Evolutionary conservation across 92 coral and sea anemone species (phyloP), one percentile per base, ranked within the genome.

Genomic region (Phenganax stokvisi): DNA sequence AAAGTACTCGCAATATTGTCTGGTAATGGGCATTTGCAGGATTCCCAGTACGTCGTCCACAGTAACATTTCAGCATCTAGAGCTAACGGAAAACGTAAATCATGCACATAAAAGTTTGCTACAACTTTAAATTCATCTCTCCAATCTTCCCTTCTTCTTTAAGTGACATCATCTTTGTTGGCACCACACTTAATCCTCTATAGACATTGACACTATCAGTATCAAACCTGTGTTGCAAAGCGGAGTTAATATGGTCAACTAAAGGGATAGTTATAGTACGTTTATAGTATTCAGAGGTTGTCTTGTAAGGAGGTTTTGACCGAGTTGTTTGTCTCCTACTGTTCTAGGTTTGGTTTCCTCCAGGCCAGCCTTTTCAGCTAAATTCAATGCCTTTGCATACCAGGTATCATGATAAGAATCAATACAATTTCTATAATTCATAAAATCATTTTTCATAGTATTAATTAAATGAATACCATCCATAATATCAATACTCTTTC

Each of bases 11-110:
- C 80, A 47, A 75, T 55, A 27, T 31, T 75, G n/a, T 6, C 51
- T 9, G 80, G 65, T 7, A 20, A 13, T 8, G 31, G 6, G 3
- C 64, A 8, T 57, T 56, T 17, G 53, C 17, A 75, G 8, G 29
- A 7, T 8, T n/a, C 51, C 80, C 80, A 75, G 28, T 75, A 75
- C 12, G 53, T 37, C 13, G 57, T 27, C 80, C 80, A 75, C 80
- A 75, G 56, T 54, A 25, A 57, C 47, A 75, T 12, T 65, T 75
- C 80, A 75, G 64, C 80, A 55, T 75, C 80, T 75, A 75, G 56
- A 30, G 47, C 80, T 51, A 75, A 29, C 0, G 63, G 65, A 17
- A 54, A 52, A 8, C 53, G 80, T 15, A 75, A 56, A n/a, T 75
- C 80, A 75, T 57, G 53, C 15, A 52, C 80, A 75, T 75, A 75